These are phyloP conservation scores for Etheostoma nigrum DNA, from an alignment of 2,797 vertebrate species.

Conservation along the genomic window DNA sequence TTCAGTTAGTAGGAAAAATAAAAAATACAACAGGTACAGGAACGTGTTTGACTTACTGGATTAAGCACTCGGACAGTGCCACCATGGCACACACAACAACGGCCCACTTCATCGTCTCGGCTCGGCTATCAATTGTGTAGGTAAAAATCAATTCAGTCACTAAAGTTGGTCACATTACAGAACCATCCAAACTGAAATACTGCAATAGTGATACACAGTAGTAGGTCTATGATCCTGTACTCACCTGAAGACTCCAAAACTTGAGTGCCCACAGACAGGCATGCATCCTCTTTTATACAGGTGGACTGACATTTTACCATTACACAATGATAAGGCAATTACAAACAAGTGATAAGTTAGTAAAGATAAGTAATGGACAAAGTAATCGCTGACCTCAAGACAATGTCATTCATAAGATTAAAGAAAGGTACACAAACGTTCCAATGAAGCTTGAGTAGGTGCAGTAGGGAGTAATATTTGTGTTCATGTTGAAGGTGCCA, in stretches of 20 bases:
- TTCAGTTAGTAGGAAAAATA: neutral
- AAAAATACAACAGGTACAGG: neutral
- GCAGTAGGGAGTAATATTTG: neutral
- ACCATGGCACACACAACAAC: constrained; percentile 68
- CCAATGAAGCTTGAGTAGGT: neutral
- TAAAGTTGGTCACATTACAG: neutral
- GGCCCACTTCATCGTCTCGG: constrained; percentile 65
- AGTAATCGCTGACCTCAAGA: constrained; percentile 36
- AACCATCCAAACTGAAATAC: neutral
- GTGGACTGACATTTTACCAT: constrained; percentile 7
- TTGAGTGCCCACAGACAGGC: neutral
- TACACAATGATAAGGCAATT: constrained; percentile 30
- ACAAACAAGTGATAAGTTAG: constrained; percentile 29
- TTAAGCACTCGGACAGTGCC: constrained; percentile 65
- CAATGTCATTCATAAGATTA: constrained; percentile 43
- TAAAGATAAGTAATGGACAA: constrained; percentile 42
- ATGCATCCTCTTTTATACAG: constrained; percentile 50
- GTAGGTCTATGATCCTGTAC: neutral
- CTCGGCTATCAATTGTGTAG: constrained; percentile 20
- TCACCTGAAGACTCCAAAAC: constrained; percentile 38
- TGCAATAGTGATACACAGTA: neutral
- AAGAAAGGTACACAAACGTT: constrained; percentile 10
- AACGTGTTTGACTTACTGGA: constrained; percentile 56
- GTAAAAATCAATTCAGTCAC: neutral
- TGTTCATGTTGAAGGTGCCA: constrained; percentile 5